A percentile compares a stretch with the other conserved stretches of the same genome.
Conservation (phyloP, 2,797 vertebrate genomes). For the Sus cebifrons region DNA sequence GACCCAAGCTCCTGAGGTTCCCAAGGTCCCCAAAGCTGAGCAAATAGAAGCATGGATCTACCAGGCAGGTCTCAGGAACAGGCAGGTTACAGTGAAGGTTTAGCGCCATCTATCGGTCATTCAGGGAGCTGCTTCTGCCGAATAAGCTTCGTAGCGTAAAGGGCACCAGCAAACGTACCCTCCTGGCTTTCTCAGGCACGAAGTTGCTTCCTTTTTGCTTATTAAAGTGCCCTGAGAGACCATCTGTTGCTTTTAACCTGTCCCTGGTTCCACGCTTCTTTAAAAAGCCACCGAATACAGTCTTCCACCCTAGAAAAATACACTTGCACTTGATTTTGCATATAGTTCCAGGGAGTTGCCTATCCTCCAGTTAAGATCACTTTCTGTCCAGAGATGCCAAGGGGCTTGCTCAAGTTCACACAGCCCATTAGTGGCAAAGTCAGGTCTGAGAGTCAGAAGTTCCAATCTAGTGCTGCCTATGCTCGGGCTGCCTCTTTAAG, state of each 20-base stretch:
- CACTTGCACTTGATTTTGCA: not conserved
- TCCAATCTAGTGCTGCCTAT: not conserved
- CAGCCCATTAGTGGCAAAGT: not conserved
- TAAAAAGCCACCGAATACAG: not conserved
- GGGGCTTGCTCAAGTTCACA: not conserved
- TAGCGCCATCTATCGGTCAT: conserved; percentile 89
- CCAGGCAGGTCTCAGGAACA: not conserved
- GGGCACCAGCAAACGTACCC: not conserved
- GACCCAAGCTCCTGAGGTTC: not conserved
- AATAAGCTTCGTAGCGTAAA: accelerated
- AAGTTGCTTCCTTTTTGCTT: not conserved
- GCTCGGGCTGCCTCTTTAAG: conserved; percentile 21
- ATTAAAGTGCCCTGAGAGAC: not conserved
- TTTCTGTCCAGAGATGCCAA: not conserved
- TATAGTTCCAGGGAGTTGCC: not conserved
- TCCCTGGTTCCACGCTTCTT: not conserved
- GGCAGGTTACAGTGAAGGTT: conserved; percentile 85
- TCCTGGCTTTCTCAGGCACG: not conserved
- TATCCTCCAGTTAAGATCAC: not conserved
- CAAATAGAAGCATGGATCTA: not conserved
- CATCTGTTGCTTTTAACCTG: not conserved
- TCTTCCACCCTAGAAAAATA: not conserved
- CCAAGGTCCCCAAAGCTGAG: not conserved
- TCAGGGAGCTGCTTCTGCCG: not conserved
- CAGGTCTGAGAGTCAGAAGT: not conserved